Base-by-base conservation (phyloP, 2,113 vertebrate species). In the Microcebus murinus region DNA sequence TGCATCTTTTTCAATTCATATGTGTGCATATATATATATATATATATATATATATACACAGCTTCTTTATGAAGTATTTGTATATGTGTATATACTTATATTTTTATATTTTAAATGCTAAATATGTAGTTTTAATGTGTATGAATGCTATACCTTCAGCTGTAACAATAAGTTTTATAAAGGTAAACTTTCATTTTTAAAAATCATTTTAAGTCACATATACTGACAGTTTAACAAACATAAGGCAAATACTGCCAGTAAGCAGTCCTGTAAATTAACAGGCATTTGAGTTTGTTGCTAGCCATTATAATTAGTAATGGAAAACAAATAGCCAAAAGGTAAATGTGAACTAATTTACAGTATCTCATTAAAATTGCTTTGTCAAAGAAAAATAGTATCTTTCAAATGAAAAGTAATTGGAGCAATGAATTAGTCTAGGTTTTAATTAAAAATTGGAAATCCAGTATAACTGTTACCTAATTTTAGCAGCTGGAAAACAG, bases 391-490 rank as follows among this genome's bases (percentile, higher is more conserved):
- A 96, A 34, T 65, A 92, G 27, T 94, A 89, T 83, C 65, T 96
- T 96, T 95, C 76, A 97, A 93, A 76, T 67, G 86, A 97, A 74
- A 88, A 95, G 82, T 91, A 96, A 97, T 94, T 97, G 79, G 31
- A 91, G 21, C 89, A 94, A 95, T 98, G 31, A 50, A 94, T 97
- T 97, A 5, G 21, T 90, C 50, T 95, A 48, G 52, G 4, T 42
- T 94, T 92, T 94, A 97, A 97, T 96, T 97, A 97, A 97, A 97
- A 76, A 96, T 48, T 83, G 74, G 94, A n/a, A 73, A 92, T 77
- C 67, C 74, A 79, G 15, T 94, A 61, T 81, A 98, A 94, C 1
- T 21, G 31, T 59, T 96, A 85, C 14, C 67, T 82, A 96, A 84
- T 89, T 96, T 94, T 20, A 82, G 45, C 23, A 83, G 20, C 67